These are phyloP conservation scores for Umimayanthus chanpuru DNA, from an alignment of 92 coral and sea anemone species.

Conservation along the genomic window DNA sequence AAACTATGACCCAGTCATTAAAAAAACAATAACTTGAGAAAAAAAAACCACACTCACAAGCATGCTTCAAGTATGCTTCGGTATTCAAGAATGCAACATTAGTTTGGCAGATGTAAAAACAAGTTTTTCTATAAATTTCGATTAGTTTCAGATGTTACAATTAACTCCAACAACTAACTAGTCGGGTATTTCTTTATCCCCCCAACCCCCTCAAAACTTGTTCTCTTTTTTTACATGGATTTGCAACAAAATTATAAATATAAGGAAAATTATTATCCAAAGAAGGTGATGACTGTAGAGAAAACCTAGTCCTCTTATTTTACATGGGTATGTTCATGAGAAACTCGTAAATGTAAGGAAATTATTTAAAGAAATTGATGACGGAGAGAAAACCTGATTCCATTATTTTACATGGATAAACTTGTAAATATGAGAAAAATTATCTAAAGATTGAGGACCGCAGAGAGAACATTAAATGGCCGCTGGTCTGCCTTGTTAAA, in stretches of 20 bases:
- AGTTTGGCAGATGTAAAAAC: background rate
- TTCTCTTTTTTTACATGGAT: too few species aligned
- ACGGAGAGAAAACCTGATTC: background rate
- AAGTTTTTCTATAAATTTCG: too few species aligned
- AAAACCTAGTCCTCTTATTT: background rate
- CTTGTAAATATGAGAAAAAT: background rate
- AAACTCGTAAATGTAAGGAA: background rate
- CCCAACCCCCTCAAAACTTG: background rate
- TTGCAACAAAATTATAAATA: background rate
- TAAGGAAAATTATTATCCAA: background rate
- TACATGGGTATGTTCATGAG: too few species aligned
- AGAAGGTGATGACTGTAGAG: background rate
- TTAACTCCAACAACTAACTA: too few species aligned
- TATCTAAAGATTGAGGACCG: background rate
- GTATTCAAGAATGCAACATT: background rate
- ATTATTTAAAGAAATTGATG: background rate
- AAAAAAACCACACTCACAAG: background rate
- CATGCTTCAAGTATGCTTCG: background rate
- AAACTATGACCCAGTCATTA: background rate
- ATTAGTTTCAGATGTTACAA: too few species aligned
- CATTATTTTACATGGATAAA: too few species aligned
- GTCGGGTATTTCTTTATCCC: too few species aligned
- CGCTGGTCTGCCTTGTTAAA: conserved; percentile 24
- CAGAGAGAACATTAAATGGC: background rate
- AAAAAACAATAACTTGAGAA: background rate